Percentiles rank a stretch among this genome's conserved stretches.
Evolutionary conservation across 2,888 invertebrate genomes (phyloP).

Genomic region (Plebejus argus): DNA sequence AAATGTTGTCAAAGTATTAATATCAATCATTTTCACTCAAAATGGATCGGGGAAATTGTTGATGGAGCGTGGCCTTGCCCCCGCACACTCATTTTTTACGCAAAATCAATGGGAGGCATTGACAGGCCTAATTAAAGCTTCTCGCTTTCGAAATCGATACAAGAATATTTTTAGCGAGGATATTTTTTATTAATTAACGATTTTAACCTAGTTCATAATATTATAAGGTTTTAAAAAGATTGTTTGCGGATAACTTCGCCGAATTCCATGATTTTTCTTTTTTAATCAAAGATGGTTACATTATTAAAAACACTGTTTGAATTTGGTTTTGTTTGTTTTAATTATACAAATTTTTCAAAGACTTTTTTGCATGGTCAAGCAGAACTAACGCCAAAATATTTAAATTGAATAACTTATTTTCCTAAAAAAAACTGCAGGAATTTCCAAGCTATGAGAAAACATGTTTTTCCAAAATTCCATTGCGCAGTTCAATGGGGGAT

Average conservation of each 20-base stretch:
- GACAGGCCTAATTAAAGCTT: slow-evolving; percentile 8
- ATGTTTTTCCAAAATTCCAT: not conserved
- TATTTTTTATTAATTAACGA: not conserved
- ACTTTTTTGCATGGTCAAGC: no score
- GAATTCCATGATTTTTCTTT: not conserved
- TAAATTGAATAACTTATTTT: no score
- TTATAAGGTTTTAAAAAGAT: not conserved
- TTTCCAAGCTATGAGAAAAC: no score
- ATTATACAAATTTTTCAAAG: not conserved
- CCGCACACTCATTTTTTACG: not conserved
- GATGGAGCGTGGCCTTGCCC: not conserved
- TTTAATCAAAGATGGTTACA: not conserved
- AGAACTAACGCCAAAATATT: no score
- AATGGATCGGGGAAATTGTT: not conserved
- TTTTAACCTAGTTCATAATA: not conserved
- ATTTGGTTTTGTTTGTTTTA: no score
- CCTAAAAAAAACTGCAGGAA: no score
- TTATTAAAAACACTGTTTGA: no score
- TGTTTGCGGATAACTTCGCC: not conserved
- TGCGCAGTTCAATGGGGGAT: not conserved
- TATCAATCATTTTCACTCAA: not conserved
- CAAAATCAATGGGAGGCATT: not conserved
- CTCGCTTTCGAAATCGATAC: not conserved
- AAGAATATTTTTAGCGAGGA: not conserved
- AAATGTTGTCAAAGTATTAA: not conserved